Conservation (phyloP, 1,140 invertebrate genomes). For the Anoplolepis gracilipes region DNA sequence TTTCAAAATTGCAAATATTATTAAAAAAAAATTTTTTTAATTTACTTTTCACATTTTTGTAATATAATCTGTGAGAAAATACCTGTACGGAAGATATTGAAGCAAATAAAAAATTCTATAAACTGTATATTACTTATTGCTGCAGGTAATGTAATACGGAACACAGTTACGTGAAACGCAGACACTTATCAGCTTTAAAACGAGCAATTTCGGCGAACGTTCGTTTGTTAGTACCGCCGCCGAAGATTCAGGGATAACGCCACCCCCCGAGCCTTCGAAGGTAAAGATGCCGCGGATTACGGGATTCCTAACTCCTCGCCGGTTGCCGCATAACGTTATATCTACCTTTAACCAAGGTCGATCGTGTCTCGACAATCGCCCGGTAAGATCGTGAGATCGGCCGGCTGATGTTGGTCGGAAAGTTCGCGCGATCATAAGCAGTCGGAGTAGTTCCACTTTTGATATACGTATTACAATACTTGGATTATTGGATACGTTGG, state of each 20-base stretch:
- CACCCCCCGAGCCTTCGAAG: slow-evolving; percentile 66
- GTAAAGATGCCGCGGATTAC: slow-evolving; percentile 78
- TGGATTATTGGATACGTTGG: slow-evolving; percentile 42
- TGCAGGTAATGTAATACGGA: slow-evolving; percentile 20
- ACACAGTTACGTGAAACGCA: slow-evolving; percentile 27
- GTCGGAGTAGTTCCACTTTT: slow-evolving; percentile 50
- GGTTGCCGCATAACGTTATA: slow-evolving; percentile 67
- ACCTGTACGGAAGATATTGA: neutral
- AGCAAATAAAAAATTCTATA: neutral
- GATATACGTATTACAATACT: slow-evolving; percentile 59
- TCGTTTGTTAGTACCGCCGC: slow-evolving; percentile 60
- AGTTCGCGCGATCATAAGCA: slow-evolving; percentile 64
- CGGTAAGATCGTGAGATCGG: slow-evolving; percentile 73
- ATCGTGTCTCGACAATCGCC: slow-evolving; percentile 68
- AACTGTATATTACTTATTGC: neutral
- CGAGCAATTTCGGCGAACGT: slow-evolving; percentile 24
- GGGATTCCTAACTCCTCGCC: slow-evolving; percentile 70
- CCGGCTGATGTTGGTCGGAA: slow-evolving; percentile 66
- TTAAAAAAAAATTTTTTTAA: neutral
- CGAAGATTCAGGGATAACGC: slow-evolving; percentile 68
- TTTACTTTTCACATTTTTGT: too few relatives aligned
- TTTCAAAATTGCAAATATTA: neutral
- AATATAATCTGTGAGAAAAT: neutral
- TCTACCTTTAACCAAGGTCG: slow-evolving; percentile 73
- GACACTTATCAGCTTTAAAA: slow-evolving; percentile 52